Evolutionary conservation across 2,888 invertebrate genomes (phyloP).

Genomic region (Antitype chi): DNA sequence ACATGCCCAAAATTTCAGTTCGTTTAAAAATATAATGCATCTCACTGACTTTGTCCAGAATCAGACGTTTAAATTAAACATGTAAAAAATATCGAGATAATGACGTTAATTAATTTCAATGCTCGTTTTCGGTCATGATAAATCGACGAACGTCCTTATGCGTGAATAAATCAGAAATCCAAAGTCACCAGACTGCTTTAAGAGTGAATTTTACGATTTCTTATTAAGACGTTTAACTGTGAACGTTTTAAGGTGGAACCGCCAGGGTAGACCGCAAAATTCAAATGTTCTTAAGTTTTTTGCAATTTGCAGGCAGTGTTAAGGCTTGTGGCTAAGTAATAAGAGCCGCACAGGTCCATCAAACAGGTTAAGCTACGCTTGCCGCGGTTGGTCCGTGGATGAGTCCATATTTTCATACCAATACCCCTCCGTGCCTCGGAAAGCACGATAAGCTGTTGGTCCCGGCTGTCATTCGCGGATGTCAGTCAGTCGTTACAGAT

Average conservation of each 20-base stretch:
- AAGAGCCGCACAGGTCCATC: too few relatives aligned
- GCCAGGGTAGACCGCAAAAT: too few relatives aligned
- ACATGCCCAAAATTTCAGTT: not conserved
- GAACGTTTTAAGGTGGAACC: slow-evolving; percentile 1
- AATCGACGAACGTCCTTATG: not conserved
- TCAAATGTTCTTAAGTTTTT: too few relatives aligned
- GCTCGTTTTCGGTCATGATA: slow-evolving; percentile 9
- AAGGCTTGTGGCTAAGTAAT: too few relatives aligned
- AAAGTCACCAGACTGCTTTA: not conserved
- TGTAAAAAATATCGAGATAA: slow-evolving; percentile 24
- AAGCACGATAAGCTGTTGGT: too few relatives aligned
- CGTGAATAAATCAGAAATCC: not conserved
- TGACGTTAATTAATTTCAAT: slow-evolving; percentile 20
- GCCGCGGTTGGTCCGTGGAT: too few relatives aligned
- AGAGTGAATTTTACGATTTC: not conserved
- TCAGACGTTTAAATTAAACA: slow-evolving; percentile 2
- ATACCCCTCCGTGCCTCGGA: too few relatives aligned
- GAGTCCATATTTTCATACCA: too few relatives aligned
- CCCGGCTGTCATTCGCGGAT: too few relatives aligned
- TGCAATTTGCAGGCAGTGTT: too few relatives aligned
- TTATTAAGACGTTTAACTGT: not conserved
- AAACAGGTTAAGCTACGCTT: too few relatives aligned
- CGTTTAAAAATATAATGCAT: slow-evolving; percentile 8
- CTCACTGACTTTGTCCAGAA: not conserved
- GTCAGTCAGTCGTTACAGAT: too few relatives aligned